A percentile compares a stretch with the other conserved stretches of the same genome.
Evolutionary conservation across 2,113 vertebrate genomes (phyloP).

Genomic region (Hippocampus barbouri): DNA sequence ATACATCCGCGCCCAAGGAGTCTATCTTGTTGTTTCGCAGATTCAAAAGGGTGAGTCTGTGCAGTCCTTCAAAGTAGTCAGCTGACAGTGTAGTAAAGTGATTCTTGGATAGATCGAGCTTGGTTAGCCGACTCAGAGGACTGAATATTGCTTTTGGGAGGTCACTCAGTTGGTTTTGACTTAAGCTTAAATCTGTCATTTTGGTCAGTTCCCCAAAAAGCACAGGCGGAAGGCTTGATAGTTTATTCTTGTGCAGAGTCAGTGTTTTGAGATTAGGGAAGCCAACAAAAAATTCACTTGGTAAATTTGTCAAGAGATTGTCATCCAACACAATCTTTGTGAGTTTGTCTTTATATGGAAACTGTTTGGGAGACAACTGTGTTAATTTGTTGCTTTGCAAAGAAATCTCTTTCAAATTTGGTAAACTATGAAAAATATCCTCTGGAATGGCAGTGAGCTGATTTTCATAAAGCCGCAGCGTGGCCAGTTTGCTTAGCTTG

Average conservation of each 20-base stretch:
- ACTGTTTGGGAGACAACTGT: constrained; percentile 60
- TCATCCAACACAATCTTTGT: constrained; percentile 58
- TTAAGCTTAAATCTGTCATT: constrained; percentile 66
- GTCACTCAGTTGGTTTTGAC: constrained; percentile 62
- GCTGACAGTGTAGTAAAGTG: constrained; percentile 57
- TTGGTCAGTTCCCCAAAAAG: constrained; percentile 69
- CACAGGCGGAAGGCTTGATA: constrained; percentile 59
- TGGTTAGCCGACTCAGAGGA: constrained; percentile 63
- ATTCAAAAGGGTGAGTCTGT: constrained; percentile 67
- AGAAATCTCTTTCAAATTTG: constrained; percentile 66
- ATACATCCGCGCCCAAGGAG: constrained; percentile 49
- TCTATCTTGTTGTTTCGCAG: constrained; percentile 63
- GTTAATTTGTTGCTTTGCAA: constrained; percentile 66
- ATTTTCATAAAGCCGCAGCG: constrained; percentile 74
- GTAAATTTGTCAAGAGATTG: constrained; percentile 71
- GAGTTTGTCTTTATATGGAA: constrained; percentile 70
- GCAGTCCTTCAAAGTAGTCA: constrained; percentile 67
- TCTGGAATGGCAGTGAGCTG: constrained; percentile 66
- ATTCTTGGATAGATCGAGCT: constrained; percentile 72
- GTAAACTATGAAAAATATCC: constrained; percentile 64
- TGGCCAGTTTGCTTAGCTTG: constrained; percentile 60
- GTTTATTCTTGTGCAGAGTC: constrained; percentile 63
- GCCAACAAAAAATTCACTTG: constrained; percentile 62
- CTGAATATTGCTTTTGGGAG: constrained; percentile 66
- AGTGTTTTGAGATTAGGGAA: constrained; percentile 67